Conservation (phyloP, 2,888 invertebrate species). For the Diaphora mendica region DNA sequence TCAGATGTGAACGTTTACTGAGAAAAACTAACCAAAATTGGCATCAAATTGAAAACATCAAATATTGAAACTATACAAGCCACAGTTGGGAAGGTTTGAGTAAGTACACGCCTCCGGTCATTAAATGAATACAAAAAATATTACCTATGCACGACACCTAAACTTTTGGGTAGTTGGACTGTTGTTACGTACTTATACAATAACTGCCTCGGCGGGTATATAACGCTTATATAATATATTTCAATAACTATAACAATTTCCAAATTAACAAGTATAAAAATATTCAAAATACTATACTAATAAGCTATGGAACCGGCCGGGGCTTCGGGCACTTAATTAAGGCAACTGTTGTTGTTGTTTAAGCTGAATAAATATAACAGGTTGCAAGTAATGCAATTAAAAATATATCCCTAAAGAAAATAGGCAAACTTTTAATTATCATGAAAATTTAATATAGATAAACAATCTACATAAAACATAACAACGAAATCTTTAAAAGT, state of each 20-base stretch:
- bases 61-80: neutral
- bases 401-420: neutral
- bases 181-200: neutral
- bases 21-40: neutral
- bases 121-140: neutral
- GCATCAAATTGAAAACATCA: neutral
- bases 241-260: neutral
- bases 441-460: no score
- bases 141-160: neutral
- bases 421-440: neutral
- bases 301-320: neutral
- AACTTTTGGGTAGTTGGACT: neutral
- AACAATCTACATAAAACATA: no score
- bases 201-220: neutral
- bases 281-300: neutral
- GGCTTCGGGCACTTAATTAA: neutral
- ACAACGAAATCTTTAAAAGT: no score
- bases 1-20: no score
- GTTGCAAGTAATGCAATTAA: neutral
- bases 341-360: neutral
- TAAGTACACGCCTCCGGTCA: neutral
- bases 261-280: neutral
- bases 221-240: neutral
- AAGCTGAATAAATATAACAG: neutral
- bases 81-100: neutral